These are phyloP conservation scores for Rhogogaster chlorosoma DNA, from an alignment of 2,888 invertebrate genomes.

Conservation along the genomic window DNA sequence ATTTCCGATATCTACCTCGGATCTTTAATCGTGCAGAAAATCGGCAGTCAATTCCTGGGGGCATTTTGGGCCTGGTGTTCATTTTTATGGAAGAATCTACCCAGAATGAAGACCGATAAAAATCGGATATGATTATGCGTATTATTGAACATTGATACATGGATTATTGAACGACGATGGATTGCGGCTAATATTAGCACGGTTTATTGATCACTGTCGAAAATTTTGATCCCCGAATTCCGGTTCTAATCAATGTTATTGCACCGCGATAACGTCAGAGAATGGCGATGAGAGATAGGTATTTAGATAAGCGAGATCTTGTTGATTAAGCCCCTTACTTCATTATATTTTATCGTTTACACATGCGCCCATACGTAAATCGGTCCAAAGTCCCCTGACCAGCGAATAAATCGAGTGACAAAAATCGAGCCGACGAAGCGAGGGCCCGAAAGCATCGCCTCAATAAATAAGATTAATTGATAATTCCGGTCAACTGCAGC, in stretches of 20 bases:
- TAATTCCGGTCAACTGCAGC: conserved; percentile 23
- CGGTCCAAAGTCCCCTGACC: too few species aligned
- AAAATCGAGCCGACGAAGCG: background rate
- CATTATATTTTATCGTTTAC: background rate
- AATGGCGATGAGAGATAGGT: background rate
- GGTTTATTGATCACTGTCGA: background rate
- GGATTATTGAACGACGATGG: background rate
- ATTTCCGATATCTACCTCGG: too few species aligned
- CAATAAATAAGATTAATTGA: conserved; percentile 30
- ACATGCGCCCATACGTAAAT: too few species aligned
- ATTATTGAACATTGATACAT: too few species aligned
- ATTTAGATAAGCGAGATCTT: background rate
- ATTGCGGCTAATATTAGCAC: background rate
- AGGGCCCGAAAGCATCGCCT: background rate
- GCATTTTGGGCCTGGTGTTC: too few species aligned
- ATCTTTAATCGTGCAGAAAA: too few species aligned
- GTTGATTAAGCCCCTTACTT: background rate
- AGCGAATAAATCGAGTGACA: too few species aligned
- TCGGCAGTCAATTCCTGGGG: too few species aligned
- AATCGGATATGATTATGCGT: too few species aligned
- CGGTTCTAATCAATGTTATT: background rate
- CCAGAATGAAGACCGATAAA: too few species aligned
- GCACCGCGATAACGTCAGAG: background rate
- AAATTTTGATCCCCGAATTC: background rate
- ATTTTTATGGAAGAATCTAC: too few species aligned